Base-by-base conservation (phyloP, 2,797 vertebrate genomes). In the Rousettus madagascariensis region DNA sequence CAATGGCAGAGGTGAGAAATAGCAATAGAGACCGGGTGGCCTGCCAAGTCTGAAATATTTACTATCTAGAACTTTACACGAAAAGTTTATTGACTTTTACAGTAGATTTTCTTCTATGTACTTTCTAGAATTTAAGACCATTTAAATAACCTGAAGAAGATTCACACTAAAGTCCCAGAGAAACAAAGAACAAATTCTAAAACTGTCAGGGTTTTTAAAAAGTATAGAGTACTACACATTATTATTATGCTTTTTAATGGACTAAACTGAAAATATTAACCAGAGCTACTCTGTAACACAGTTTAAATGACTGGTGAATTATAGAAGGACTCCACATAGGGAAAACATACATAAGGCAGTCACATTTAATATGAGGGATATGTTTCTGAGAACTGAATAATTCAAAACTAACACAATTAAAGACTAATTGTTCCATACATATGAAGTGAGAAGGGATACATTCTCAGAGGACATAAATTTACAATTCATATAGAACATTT, bases 331-430 rank as follows among this genome's bases (percentile, higher is more conserved):
- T 79, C 36, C 71, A 94, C 10, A 55, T 71, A 80, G 5, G 43
- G 61, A 91, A 92, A 93, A 86, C 19, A 96, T 28, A 95, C 33
- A 92, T 30, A 94, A 57, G 33, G 12, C n/a, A 94, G 30, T 85
- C 49, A 51, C 43, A 93, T 84, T 89, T 93, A 91, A 90, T 83
- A 93, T 65, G 63, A 96, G 36, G 36, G 38, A 20, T 49, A 93
- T 55, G 38, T 71, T 93, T 38, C 69, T 96, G 63, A 96, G 96
- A 93, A 92, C 46, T 90, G 36, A 96, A 72, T 84, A 94, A 91
- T 80, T 95, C 6, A 94, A 94, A 95, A 91, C 38, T 82, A 86
- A 74, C 16, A 80, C 78, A 95, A 95, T 72, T 95, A 53, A 94
- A 95, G 68, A 86, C 78, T 86, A 96, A 90, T 0, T 95, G 41